Evolutionary conservation across 2,888 invertebrate species (phyloP).

Genomic region (Resseliella maxima): DNA sequence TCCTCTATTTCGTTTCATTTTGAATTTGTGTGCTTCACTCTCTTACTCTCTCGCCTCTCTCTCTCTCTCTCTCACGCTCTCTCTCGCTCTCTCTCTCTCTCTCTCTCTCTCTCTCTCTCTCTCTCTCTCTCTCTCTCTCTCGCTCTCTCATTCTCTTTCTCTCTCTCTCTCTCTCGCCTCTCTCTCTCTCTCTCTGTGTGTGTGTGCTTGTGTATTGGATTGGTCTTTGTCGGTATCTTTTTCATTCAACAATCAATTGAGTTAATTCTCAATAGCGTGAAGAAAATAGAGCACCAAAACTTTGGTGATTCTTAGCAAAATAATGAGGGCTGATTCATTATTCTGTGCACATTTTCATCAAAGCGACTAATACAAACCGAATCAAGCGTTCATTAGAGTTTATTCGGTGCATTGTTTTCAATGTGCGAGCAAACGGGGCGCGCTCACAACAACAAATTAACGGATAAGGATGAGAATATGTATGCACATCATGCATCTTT

Average conservation of each 20-base stretch:
- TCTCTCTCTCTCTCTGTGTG: background rate
- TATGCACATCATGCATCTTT: background rate
- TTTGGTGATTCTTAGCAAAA: background rate
- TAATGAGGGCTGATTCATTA: constrained; percentile 43
- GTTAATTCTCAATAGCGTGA: constrained; percentile 24
- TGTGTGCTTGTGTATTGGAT: background rate
- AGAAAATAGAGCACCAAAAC: constrained; percentile 43
- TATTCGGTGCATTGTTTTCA: background rate
- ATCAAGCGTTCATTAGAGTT: background rate
- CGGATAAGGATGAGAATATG: background rate
- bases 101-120: no score
- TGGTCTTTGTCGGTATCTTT: constrained; percentile 38
- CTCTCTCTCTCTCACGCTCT: background rate
- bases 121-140: background rate
- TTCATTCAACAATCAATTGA: constrained; percentile 48
- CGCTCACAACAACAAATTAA: background rate
- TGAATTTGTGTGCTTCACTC: no score
- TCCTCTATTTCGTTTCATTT: background rate
- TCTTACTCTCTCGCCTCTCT: no score
- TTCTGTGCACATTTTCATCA: constrained; percentile 39
- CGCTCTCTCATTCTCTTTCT: background rate
- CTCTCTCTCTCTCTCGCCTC: background rate
- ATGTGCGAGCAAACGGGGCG: background rate
- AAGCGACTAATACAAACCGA: background rate
- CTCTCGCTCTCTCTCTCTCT: background rate